Base-by-base conservation (phyloP, 2,113 vertebrate genomes). In the Ifrita kowaldi region DNA sequence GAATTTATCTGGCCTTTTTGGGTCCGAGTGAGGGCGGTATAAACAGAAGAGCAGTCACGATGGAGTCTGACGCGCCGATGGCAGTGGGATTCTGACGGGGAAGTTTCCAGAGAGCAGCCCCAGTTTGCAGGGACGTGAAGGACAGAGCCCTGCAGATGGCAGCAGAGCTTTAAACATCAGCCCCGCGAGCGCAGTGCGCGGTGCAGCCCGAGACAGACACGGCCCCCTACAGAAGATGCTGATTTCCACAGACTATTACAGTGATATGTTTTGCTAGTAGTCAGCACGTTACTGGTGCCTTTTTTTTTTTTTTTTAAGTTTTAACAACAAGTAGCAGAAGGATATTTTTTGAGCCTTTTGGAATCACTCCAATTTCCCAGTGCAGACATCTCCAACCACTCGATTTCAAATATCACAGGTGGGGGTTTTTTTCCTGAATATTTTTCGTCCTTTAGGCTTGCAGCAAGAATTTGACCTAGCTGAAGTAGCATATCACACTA, bases 91-190 rank as follows among this genome's bases (percentile, higher is more conserved):
- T 15, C 39, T 26, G 27, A 3, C 4, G 37, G 11, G 32, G n/a
- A 69, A 7, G 8, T 30, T 74, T 86, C 27, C 76, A 65, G 76
- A 30, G 53, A 27, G 1, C 12, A 0, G 32, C 27, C n/a, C 1
- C 2, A 0, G n/a, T 19, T 64, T 30, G 89, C 90, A 30, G 77
- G 23, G 46, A 11, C 23, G 12, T 9, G 10, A 26, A 15, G 33
- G n/a, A 80, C 47, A 78, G 97, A 41, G 4, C 87, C 98, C 98
- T 97, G 97, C 93, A 98, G 98, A 92, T 97, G 98, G 98, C 98
- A 98, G 98, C 96, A 98, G 89, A 70, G 97, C 94, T 96, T 96
- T 89, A 98, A 62, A 93, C 89, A 98, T 98, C 84, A 68, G 32
- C 52, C 33, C 13, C 26, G 6, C 16, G 0, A 32, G 46, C 65